Base-by-base conservation (phyloP, 2,888 invertebrate species). In the Mayetiola destructor region DNA sequence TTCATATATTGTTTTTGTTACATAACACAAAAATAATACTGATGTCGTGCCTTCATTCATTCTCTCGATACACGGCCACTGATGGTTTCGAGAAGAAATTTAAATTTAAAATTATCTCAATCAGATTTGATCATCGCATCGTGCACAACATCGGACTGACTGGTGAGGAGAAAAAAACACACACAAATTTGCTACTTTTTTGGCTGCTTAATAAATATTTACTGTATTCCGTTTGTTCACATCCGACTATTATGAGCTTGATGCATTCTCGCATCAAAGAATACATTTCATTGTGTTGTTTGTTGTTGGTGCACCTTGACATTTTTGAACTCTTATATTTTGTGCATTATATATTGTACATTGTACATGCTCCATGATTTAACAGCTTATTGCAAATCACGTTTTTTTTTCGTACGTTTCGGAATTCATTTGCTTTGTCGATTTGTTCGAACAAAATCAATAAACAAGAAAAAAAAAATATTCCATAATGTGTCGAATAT, bases 121-220 rank as follows among this genome's bases (percentile, higher is more conserved):
- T n/a, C n/a, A n/a, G 48, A 14, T 48, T 27, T 27, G 48, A 48
- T 48, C 48, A 48, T n/a, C n/a, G n/a, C n/a, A n/a, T n/a, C n/a
- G n/a, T n/a, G n/a, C n/a, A n/a, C n/a, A n/a, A n/a, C n/a, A n/a
- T n/a, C n/a, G n/a, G n/a, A n/a, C n/a, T n/a, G n/a, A n/a, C n/a
- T n/a, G n/a, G n/a, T n/a, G n/a, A n/a, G n/a, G n/a, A n/a, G n/a
- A 42, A 48, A 48, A n/a, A 14, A 16, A 18, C 27, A 23, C 48
- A n/a, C 16, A n/a, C 48, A 48, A 48, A 48, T 48, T 27, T 27
- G 27, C 23, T 27, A 48, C 48, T 27, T 16, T 27, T 48, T 48
- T 16, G 48, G 48, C 48, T 48, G 27, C 48, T 48, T 48, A 27
- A 48, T 48, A 48, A 48, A 48, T 48, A 48, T 48, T 48, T 48